phyloP scores from a whole-genome alignment of 2,113 vertebrate genomes.

The Lutjanus erythropterus region DNA sequence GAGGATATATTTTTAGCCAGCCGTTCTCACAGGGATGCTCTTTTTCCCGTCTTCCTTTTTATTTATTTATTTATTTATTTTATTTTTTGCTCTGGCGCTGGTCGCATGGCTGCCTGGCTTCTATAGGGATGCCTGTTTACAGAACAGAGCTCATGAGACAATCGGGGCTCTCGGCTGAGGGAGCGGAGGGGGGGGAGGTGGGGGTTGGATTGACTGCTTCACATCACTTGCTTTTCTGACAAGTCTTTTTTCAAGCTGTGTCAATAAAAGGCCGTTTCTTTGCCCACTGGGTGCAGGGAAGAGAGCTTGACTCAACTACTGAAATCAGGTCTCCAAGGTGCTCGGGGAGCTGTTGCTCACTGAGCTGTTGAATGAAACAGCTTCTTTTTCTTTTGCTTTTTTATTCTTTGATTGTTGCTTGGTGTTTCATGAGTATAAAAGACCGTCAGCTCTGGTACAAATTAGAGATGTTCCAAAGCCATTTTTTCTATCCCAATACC shows the following conservation, averaged over 20 bases:
- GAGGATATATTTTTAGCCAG: conserved; percentile 77
- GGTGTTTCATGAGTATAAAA: not conserved
- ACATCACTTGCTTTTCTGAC: conserved; percentile 56
- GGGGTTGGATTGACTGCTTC: conserved; percentile 54
- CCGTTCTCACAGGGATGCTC: conserved; percentile 61
- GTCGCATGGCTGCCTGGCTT: conserved; percentile 28
- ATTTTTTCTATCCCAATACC: too few relatives aligned
- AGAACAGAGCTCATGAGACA: conserved; percentile 61
- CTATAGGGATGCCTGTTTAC: conserved; percentile 48
- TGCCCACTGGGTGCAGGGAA: conserved; percentile 11
- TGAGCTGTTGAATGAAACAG: conserved; percentile 32
- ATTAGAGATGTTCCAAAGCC: too few relatives aligned
- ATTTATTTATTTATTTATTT: conserved; percentile 19
- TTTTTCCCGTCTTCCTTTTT: conserved; percentile 31
- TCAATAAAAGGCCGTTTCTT: conserved; percentile 54
- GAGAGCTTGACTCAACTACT: conserved; percentile 33
- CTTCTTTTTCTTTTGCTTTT: not conserved
- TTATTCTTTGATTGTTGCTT: conserved; percentile 1
- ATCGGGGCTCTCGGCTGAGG: conserved; percentile 47
- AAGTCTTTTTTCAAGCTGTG: conserved; percentile 37
- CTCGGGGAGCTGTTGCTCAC: conserved; percentile 25
- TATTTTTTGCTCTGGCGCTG: not conserved
- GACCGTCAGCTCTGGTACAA: not conserved
- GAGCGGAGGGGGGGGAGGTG: conserved; percentile 8
- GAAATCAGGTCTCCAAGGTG: conserved; percentile 26